Evolutionary conservation across 2,888 invertebrate species (phyloP).

Genomic region (Drosophila nigricruria): DNA sequence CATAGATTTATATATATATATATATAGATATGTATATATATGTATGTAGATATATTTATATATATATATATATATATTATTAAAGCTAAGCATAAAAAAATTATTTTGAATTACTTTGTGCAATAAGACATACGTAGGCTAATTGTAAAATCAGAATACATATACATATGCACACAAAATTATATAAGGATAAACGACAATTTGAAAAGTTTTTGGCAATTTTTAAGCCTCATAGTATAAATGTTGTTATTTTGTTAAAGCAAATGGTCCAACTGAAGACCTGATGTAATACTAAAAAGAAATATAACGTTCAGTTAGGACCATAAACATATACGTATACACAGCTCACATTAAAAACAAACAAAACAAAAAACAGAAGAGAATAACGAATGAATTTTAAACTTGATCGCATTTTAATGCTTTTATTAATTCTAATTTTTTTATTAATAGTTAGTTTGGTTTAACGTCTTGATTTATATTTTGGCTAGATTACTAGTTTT

Average conservation of each 20-base stretch:
- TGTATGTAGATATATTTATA: not conserved
- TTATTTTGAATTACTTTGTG: not conserved
- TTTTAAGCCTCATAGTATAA: conserved; percentile 21
- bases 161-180: conserved; percentile 1
- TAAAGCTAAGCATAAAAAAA: not conserved
- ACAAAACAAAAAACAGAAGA: not conserved
- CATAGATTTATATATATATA: conserved; percentile 9
- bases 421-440: conserved; percentile 33
- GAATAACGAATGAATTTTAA: conserved; percentile 33
- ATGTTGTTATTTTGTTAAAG: conserved; percentile 25
- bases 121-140: conserved; percentile 17
- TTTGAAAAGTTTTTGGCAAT: conserved; percentile 28
- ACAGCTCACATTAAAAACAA: conserved; percentile 6
- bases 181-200: not conserved
- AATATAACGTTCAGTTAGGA: conserved; percentile 1
- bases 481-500: conserved; percentile 32
- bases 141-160: conserved; percentile 6
- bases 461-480: conserved; percentile 12
- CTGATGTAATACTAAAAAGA: conserved; percentile 25
- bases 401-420: conserved; percentile 32
- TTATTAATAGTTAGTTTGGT: conserved; percentile 32
- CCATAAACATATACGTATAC: conserved; percentile 2
- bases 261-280: conserved; percentile 16
- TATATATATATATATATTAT: conserved; percentile 13
- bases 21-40: conserved; percentile 1